phyloP scores from a whole-genome alignment of 2,797 vertebrate species.

The Notoglanidium macrostoma region DNA sequence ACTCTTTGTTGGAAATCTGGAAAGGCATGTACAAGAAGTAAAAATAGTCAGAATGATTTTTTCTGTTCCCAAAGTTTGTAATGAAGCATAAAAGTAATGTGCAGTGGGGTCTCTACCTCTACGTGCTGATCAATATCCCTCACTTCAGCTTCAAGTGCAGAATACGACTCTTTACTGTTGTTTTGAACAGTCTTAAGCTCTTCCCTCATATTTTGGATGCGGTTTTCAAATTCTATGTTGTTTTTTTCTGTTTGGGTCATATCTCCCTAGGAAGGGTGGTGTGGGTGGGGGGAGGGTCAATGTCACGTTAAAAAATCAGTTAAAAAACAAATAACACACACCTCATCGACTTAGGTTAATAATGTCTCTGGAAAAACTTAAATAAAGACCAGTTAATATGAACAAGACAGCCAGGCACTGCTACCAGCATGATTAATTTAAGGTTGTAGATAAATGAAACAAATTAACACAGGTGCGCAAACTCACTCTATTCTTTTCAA shows the following conservation, averaged over 20 bases:
- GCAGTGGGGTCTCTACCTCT: constrained; percentile 68
- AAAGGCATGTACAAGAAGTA: not conserved
- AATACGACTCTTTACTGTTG: constrained; percentile 59
- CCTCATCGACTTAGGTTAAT: not conserved
- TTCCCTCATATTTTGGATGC: constrained; percentile 70
- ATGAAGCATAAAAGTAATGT: not conserved
- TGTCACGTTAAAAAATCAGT: too few relatives aligned
- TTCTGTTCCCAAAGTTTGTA: not conserved
- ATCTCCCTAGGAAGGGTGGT: constrained; percentile 76
- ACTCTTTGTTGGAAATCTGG: constrained; percentile 84
- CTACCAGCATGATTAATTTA: not conserved
- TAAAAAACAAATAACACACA: not conserved
- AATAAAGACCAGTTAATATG: not conserved
- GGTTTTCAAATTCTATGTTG: constrained; percentile 63
- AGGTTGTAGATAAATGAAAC: not conserved
- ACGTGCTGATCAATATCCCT: constrained; percentile 66
- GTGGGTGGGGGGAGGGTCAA: not conserved
- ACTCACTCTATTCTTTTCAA: constrained; percentile 84
- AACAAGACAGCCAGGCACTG: not conserved
- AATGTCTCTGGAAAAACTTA: not conserved
- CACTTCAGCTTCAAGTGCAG: constrained; percentile 70
- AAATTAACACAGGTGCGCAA: not conserved
- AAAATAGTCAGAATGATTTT: not conserved
- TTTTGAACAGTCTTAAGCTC: constrained; percentile 56
- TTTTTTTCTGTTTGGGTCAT: constrained; percentile 77